Evolutionary conservation across 2,113 vertebrate species (phyloP).

Genomic region (Coreoperca whiteheadi): DNA sequence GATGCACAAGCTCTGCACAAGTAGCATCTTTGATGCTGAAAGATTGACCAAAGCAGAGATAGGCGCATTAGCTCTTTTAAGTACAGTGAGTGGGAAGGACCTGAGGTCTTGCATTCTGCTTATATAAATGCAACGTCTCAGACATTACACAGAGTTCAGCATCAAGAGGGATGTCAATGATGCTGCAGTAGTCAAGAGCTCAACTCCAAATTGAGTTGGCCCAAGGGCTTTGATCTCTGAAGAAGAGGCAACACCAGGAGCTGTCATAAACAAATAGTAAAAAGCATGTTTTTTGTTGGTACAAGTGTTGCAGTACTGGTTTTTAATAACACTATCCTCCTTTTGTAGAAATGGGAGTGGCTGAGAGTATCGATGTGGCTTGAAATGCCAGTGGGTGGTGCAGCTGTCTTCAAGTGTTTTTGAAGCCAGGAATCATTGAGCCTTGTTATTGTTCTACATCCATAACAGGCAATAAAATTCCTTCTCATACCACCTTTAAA

Average conservation of each 20-base stretch:
- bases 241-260: neutral
- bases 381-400: neutral
- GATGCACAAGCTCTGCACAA: neutral
- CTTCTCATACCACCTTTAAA: neutral
- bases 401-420: neutral
- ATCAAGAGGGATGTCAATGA: neutral
- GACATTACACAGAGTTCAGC: neutral
- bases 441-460: neutral
- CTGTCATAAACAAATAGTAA: neutral
- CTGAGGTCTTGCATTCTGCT: neutral
- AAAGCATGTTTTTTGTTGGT: neutral
- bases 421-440: neutral
- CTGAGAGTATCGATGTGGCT: neutral
- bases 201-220: neutral
- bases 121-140: neutral
- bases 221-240: neutral
- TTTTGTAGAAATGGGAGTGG: neutral
- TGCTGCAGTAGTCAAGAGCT: neutral
- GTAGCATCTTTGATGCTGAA: neutral
- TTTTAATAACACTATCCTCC: neutral
- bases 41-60: neutral
- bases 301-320: neutral
- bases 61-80: neutral
- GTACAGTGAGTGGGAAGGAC: neutral
- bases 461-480: neutral